Evolutionary conservation across 2,888 invertebrate genomes (phyloP).

Genomic region (Rhingia campestris): DNA sequence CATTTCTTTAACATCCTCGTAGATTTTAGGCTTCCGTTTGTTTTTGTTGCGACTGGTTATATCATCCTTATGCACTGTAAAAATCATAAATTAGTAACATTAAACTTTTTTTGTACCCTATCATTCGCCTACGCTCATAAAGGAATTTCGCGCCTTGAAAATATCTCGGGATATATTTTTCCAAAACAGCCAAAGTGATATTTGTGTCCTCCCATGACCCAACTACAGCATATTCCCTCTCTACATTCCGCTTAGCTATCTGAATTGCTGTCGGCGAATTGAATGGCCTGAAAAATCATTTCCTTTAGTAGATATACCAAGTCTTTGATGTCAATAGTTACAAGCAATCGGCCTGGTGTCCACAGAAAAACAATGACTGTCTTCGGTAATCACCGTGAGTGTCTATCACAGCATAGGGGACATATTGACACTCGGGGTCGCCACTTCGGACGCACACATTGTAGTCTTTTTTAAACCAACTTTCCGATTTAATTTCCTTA

Average conservation of each 20-base stretch:
- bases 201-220: conserved; percentile 94
- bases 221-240: conserved; percentile 93
- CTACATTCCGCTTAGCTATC: conserved; percentile 91
- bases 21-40: conserved; percentile 91
- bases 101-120: background rate
- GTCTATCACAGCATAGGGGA: conserved; percentile 90
- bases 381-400: conserved; percentile 91
- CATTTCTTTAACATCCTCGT: conserved; percentile 91
- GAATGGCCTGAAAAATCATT: conserved; percentile 87
- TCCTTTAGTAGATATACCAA: background rate
- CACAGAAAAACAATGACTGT: conserved; percentile 94
- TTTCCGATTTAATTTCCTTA: conserved; percentile 81
- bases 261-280: conserved; percentile 87
- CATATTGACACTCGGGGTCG: conserved; percentile 91
- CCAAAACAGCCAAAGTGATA: conserved; percentile 90
- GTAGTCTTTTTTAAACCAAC: conserved; percentile 86
- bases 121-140: conserved; percentile 84
- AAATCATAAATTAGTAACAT: conserved; percentile 1
- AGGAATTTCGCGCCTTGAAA: conserved; percentile 89
- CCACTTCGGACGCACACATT: conserved; percentile 92
- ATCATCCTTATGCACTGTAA: conserved; percentile 58
- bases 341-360: conserved; percentile 92
- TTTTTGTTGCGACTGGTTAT: conserved; percentile 87
- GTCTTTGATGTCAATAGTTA: conserved; percentile 82
- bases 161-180: conserved; percentile 91